Conservation (phyloP, 1,140 invertebrate genomes). For the Ruditapes philippinarum region DNA sequence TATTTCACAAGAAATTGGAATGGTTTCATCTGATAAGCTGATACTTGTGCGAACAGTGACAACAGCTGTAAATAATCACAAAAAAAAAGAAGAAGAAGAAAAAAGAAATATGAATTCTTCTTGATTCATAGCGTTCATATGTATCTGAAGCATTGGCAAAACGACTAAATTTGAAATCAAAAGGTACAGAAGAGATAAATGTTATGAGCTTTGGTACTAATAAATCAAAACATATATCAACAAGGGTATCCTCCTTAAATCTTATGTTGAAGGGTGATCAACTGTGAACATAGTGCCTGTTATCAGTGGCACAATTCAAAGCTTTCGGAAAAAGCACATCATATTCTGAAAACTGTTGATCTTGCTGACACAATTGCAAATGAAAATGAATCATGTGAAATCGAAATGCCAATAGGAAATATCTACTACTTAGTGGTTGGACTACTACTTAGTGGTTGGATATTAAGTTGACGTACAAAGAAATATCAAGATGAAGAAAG, state of each 20-base stretch:
- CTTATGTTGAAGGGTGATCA: too few species aligned
- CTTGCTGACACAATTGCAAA: background rate
- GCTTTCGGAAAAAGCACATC: background rate
- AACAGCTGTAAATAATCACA: too few species aligned
- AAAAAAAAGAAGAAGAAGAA: too few species aligned
- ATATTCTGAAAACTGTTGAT: background rate
- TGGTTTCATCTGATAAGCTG: too few species aligned
- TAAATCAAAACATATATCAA: constrained; percentile 6
- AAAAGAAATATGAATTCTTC: background rate
- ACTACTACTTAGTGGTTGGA: too few species aligned
- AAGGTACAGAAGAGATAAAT: constrained; percentile 21
- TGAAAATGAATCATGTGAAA: background rate
- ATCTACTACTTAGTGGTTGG: too few species aligned
- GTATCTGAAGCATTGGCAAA: too few species aligned
- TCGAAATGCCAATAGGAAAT: too few species aligned
- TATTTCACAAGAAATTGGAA: background rate
- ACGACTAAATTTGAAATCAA: constrained; percentile 3
- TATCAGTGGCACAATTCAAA: background rate
- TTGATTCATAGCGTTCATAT: constrained; percentile 49
- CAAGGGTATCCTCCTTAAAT: too few species aligned
- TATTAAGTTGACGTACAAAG: too few species aligned
- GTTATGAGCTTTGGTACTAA: background rate
- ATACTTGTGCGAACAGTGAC: constrained; percentile 40
- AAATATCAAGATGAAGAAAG: too few species aligned
- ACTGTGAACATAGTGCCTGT: too few species aligned